Base-by-base conservation (phyloP, 2,888 invertebrate species). In the Catocala fraxini region DNA sequence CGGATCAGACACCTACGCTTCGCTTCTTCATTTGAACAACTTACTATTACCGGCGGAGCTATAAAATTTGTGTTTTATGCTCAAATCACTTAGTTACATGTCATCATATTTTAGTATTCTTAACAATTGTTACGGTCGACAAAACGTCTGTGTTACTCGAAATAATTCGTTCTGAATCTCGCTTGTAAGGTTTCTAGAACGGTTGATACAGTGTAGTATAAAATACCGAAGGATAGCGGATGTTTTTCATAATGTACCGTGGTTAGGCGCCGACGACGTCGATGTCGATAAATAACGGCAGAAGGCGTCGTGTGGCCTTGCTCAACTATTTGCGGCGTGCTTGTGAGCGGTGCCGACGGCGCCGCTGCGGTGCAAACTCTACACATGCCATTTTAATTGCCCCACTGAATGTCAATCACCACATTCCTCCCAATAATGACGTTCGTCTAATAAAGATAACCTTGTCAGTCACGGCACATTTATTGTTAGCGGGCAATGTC, bases 281-380 rank as follows among this genome's bases (percentile, higher is more conserved):
- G 80, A 80, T 84, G 79, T 77, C 83, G 82, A 88, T 87, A 88
- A 88, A 87, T 88, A 85, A 83, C 86, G 71, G 68, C 71, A 81
- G 77, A 81, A 85, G 84, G 80, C 84, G 87, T 77, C 85, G 75
- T 79, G 80, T 79, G 91, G 85, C 93, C 92, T 93, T 89, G 92
- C 83, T 76, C 83, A 88, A 88, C 89, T 92, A 92, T 92, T 91
- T 89, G 88, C 84, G 86, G 85, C 84, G 80, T 88, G 83, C 82
- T 77, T 76, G 76, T 71, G 78, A 81, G 79, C 76, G 79, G 78
- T 73, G 76, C 78, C 70, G 73, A 73, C 78, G 80, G 71, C 77
- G 48, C 33, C 48, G 51, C 35, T 42, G 77, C 64, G 69, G 59
- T 73, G 72, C 73, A 69, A 75, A 78, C 70, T 65, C 65, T 63